Base-by-base conservation (phyloP, 64 coral and sea anemone species). In the Montipora cactus region DNA sequence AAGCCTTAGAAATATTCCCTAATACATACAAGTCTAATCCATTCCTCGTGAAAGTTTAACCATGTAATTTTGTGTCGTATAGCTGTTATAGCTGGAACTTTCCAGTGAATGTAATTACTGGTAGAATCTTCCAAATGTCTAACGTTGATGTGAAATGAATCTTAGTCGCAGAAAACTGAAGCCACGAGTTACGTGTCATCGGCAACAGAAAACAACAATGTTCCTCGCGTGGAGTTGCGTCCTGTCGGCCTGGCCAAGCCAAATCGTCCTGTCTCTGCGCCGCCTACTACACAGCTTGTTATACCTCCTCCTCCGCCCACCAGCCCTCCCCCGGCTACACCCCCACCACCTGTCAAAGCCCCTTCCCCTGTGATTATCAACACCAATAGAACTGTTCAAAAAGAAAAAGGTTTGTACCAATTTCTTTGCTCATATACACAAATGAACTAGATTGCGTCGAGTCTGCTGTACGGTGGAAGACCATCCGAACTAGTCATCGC, bases 181-280 rank as follows among this genome's bases (percentile, higher is more conserved):
- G 72, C 47, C 14, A 16, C 58, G 20, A 52, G 67, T 50, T 8
- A 23, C 18, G 15, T 18, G 15, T 77, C 49, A n/a, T 51, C 45
- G 15, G 2, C 67, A 15, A 22, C n/a, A 58, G 93, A 94, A n/a
- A 72, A 12, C 52, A 22, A 44, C 25, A 81, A 79, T 58, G 66
- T 91, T n/a, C 88, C 92, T 67, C 80, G 46, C 51, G 92, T 96
- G 75, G 92, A 94, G 75, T 67, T 96, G 15, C 87, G 95, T 57
- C 95, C 78, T 53, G 92, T 94, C 18, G 57, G 87, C 8, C 19
- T 83, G 13, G 68, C 49, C 20, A 94, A 70, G 82, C 14, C 79
- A 61, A 81, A 59, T 76, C 78, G 87, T 7, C 93, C 93, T 47
- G 67, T 94, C 4, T 89, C 82, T 19, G 66, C 66, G 1, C 47